Base-by-base conservation (phyloP, 2,888 invertebrate genomes). In the Apamea anceps region DNA sequence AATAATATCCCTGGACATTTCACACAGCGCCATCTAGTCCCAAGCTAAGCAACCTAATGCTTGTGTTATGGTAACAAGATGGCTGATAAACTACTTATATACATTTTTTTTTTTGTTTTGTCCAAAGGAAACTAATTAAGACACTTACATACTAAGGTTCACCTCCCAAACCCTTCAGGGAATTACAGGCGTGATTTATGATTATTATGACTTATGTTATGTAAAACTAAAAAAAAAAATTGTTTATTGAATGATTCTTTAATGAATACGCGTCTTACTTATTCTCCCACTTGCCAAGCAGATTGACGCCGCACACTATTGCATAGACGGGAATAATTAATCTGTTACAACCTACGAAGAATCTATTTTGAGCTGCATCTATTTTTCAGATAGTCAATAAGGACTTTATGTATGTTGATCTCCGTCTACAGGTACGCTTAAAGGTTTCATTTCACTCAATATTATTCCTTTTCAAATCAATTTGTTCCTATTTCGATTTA, bases 271-370 rank as follows among this genome's bases (percentile, higher is more conserved):
- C 15, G 21, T 28, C 57, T 28, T 21, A 32, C 32, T 1, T 21
- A 15, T 6, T 6, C 25, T 81, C 45, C 45, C 7, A 62, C 37
- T 37, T 25, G 25, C 54, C 37, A 80, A 76, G 75, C 76, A 68
- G 54, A 37, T 48, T 68, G 82, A 18, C 67, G 76, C 67, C 75
- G 13, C 67, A n/a, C 57, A 18, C 37, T 12, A 77, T 77, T 28
- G 54, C n/a, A 48, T 1, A n/a, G 45, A 15, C 25, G n/a, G 48
- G n/a, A 72, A 81, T 72, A 21, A 57, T 67, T 32, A n/a, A 51
- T 66, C 15, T 25, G 13, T 62, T 48, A 45, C n/a, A n/a, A 73
- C 42, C 21, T 32, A 75, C 67, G 25, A 45, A 15, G 10, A 68
- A 62, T 80, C 62, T 80, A 75, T 80, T 75, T 68, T 12, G 5